phyloP scores from a whole-genome alignment of 2,888 invertebrate genomes.

The Tachina lurida region DNA sequence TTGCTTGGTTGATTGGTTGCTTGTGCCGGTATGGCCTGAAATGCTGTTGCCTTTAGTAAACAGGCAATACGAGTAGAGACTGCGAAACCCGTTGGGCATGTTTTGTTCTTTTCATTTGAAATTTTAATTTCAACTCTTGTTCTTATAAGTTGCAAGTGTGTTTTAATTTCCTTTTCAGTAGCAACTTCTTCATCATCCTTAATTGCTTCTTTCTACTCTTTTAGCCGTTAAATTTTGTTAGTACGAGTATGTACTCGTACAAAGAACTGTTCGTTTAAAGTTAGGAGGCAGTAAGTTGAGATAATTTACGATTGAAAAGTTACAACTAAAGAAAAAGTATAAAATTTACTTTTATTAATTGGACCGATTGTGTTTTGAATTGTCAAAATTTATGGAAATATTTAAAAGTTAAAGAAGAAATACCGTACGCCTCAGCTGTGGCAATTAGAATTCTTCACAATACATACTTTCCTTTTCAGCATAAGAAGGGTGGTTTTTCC shows the following conservation, averaged over 20 bases:
- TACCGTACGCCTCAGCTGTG: no score
- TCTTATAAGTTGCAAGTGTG: slow-evolving; percentile 21
- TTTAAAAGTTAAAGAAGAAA: no score
- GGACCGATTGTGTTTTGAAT: no score
- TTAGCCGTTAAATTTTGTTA: background rate
- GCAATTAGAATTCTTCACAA: no score
- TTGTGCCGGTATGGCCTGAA: slow-evolving; percentile 28
- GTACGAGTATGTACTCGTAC: background rate
- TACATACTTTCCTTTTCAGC: no score
- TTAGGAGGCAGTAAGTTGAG: background rate
- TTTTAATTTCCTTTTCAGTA: slow-evolving; percentile 61
- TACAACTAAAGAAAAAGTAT: no score
- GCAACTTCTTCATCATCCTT: slow-evolving; percentile 42
- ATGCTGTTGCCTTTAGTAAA: slow-evolving; percentile 33
- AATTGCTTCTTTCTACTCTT: slow-evolving; percentile 9
- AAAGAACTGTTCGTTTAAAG: background rate
- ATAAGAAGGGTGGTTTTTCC: no score
- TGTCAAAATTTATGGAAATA: no score
- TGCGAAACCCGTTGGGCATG: slow-evolving; percentile 59
- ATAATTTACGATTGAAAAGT: background rate
- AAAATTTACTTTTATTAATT: no score
- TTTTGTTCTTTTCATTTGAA: slow-evolving; percentile 46
- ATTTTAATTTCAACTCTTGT: slow-evolving; percentile 53
- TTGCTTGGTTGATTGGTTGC: slow-evolving; percentile 37
- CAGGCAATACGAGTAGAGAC: slow-evolving; percentile 16